Conservation (phyloP, 23 tunicate species). For the Aplidium turbinatum region DNA sequence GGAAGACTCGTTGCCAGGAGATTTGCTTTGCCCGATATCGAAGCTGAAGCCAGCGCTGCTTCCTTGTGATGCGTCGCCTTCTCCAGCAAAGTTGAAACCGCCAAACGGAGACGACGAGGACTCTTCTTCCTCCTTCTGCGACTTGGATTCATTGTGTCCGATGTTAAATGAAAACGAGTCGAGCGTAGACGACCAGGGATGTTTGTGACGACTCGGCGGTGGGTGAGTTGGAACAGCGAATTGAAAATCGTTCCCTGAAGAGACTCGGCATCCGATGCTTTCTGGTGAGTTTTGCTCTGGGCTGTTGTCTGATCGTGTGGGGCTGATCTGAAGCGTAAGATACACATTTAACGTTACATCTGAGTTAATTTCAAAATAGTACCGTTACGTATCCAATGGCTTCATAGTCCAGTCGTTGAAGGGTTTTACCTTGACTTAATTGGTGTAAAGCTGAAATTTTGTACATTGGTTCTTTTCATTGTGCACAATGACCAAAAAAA, state of each 20-base stretch:
- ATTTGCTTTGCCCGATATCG: neutral
- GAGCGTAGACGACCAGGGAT: neutral
- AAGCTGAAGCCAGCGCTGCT: neutral
- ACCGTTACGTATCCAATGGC: no score
- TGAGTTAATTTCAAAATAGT: no score
- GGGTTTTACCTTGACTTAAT: no score
- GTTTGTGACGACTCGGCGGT: slow-evolving; percentile 13
- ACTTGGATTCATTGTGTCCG: neutral
- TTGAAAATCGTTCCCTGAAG: slow-evolving; percentile 13
- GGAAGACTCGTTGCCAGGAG: neutral
- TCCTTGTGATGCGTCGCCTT: neutral
- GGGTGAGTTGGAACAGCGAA: slow-evolving; percentile 26
- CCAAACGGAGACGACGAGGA: neutral
- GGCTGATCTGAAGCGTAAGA: no score
- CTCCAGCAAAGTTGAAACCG: neutral
- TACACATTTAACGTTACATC: no score
- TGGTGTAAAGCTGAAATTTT: no score
- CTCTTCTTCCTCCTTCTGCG: neutral
- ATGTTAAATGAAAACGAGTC: neutral
- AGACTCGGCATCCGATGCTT: neutral
- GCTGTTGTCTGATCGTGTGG: no score
- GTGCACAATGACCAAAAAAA: no score
- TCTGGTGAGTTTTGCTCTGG: neutral
- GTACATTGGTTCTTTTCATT: no score
- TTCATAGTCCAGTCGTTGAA: no score